phyloP scores from a whole-genome alignment of 1,140 invertebrate species.

The Alviniconcha marisindica region DNA sequence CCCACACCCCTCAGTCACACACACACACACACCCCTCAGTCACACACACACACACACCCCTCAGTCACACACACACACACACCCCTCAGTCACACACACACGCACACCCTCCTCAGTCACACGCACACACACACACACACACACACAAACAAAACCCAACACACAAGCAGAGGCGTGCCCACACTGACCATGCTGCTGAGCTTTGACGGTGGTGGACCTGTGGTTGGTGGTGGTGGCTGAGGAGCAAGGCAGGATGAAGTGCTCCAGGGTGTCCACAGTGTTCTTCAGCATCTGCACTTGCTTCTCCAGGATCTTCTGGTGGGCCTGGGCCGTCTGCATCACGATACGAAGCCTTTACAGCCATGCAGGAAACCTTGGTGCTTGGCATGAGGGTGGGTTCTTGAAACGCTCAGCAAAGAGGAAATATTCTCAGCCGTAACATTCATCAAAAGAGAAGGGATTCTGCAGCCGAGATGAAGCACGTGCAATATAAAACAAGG shows the following conservation, averaged over 20 bases:
- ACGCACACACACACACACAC: not conserved
- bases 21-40: not conserved
- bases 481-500: too few species aligned
- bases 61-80: constrained; percentile 7
- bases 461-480: too few species aligned
- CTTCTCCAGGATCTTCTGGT: constrained; percentile 80
- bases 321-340: constrained; percentile 81
- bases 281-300: constrained; percentile 78
- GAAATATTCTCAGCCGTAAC: too few species aligned
- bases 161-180: not conserved
- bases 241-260: not conserved
- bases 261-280: constrained; percentile 41
- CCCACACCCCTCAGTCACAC: not conserved
- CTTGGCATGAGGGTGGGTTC: too few species aligned
- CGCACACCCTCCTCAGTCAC: not conserved
- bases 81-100: not conserved
- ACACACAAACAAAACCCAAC: not conserved
- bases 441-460: too few species aligned
- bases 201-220: not conserved
- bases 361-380: too few species aligned
- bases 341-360: too few species aligned
- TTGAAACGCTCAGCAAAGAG: too few species aligned
- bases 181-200: constrained; percentile 30
- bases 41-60: constrained; percentile 2
- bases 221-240: not conserved